Percentiles rank a stretch among this genome's conserved stretches.
phyloP scores from a whole-genome alignment of 1,140 invertebrate species.

The Atta colombica region DNA sequence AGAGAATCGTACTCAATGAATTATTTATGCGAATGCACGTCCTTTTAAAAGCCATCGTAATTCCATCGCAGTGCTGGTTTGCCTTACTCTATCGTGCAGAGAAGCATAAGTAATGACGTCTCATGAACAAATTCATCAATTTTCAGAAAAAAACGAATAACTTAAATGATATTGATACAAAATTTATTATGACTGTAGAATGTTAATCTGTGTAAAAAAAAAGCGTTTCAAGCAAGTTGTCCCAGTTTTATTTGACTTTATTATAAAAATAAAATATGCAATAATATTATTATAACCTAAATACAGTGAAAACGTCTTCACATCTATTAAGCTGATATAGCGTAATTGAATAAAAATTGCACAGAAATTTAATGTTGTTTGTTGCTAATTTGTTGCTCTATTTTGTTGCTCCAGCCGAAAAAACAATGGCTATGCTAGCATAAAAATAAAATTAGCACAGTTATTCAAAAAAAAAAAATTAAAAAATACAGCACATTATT shows the following conservation, averaged over 20 bases:
- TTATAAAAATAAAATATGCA: background rate
- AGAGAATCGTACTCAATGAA: constrained; percentile 76
- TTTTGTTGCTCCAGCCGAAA: no score
- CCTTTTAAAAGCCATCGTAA: constrained; percentile 77
- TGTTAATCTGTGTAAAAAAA: background rate
- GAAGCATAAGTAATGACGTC: background rate
- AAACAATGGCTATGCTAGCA: no score
- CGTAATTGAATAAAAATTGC: no score
- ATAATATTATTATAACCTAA: background rate
- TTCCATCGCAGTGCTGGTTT: constrained; percentile 40
- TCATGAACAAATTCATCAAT: constrained; percentile 27
- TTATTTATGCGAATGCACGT: constrained; percentile 82
- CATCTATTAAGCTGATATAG: no score
- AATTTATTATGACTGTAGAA: background rate
- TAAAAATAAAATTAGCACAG: no score
- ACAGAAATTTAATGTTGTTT: no score
- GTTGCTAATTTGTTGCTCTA: no score
- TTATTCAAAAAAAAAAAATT: no score
- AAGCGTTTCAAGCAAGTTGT: background rate
- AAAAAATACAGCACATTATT: no score
- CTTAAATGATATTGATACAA: background rate
- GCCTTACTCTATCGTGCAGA: background rate
- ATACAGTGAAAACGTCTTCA: background rate
- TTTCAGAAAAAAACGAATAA: background rate
- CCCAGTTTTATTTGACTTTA: background rate